Conservation (phyloP, 2,888 invertebrate species). For the Ormia ochracea region DNA sequence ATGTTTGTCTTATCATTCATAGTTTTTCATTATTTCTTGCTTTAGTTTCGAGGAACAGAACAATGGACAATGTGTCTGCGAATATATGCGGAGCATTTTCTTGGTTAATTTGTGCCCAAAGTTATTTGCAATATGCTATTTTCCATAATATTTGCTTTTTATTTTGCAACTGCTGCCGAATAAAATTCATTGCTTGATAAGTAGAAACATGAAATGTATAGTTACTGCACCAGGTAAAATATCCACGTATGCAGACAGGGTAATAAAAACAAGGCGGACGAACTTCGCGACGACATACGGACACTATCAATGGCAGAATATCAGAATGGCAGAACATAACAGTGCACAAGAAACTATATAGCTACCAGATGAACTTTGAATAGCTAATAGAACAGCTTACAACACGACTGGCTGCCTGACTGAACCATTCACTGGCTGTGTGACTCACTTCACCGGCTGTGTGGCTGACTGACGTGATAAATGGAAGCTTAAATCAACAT, state of each 20-base stretch:
- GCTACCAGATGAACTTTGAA: constrained; percentile 1
- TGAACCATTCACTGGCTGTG: too few relatives aligned
- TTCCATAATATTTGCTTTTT: background rate
- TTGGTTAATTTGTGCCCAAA: constrained; percentile 47
- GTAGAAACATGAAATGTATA: constrained; percentile 8
- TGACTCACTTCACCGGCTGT: background rate
- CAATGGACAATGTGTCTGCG: constrained; percentile 17
- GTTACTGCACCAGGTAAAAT: constrained; percentile 33
- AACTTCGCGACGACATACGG: background rate
- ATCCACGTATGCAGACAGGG: constrained; percentile 1
- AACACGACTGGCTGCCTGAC: too few relatives aligned
- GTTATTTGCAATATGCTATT: constrained; percentile 19
- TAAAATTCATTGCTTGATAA: constrained; percentile 48
- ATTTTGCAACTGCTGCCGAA: background rate
- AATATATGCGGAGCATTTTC: background rate
- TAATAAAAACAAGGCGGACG: background rate
- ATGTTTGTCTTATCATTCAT: too few relatives aligned
- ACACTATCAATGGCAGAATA: constrained; percentile 6
- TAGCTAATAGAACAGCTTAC: background rate
- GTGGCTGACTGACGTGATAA: constrained; percentile 28
- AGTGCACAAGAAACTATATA: background rate
- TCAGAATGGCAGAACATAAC: background rate
- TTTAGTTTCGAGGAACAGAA: background rate
- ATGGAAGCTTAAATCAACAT: constrained; percentile 59
- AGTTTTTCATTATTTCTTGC: background rate